Evolutionary conservation across 2,888 invertebrate genomes (phyloP), one percentile per base, ranked within the genome.

Genomic region (Cantharis flavilabris): DNA sequence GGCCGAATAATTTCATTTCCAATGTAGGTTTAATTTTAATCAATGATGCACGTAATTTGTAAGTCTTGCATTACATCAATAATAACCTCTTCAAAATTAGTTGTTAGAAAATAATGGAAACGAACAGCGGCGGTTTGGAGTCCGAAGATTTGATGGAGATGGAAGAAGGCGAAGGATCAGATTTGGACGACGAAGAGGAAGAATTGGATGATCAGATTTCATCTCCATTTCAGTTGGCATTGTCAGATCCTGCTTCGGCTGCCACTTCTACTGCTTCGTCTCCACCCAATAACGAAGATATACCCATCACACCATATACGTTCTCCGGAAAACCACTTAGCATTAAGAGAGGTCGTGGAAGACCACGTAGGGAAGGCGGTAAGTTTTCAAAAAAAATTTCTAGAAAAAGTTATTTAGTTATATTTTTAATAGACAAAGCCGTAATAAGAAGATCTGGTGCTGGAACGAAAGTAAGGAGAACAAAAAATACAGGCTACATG

Each of bases 281-380:
- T 20, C 89, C 89, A 74, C 92, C 92, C 1, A 90, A 91, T 30
- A 91, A 91, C 20, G 89, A 89, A 78, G 87, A 87, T 9, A 85
- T 84, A 73, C 49, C 49, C 2, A 89, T 89, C 85, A 92, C 92
- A 76, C 92, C 93, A 28, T 92, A 92, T 85, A 88, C 89, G 80
- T 90, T 90, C 81, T 89, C 90, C 77, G 91, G 92, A 33, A 92
- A 92, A 85, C 91, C 92, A 70, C 85, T 91, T 72, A 89, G 91
- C 75, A 92, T 93, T 72, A 95, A 95, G 70, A 94, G 95, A 16
- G 95, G 96, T 13, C 90, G 96, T 83, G 95, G 96, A 9, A 90
- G 96, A 83, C 95, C 96, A 11, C 91, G 95, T 79, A 94, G 95
- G 85, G 95, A 95, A 87, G 93, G 93, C 77, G 90, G 91, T 83